Percentiles rank a stretch among this genome's conserved stretches.
Conservation (phyloP, 1,140 invertebrate genomes). For the Caenorhabditis briggsae region DNA sequence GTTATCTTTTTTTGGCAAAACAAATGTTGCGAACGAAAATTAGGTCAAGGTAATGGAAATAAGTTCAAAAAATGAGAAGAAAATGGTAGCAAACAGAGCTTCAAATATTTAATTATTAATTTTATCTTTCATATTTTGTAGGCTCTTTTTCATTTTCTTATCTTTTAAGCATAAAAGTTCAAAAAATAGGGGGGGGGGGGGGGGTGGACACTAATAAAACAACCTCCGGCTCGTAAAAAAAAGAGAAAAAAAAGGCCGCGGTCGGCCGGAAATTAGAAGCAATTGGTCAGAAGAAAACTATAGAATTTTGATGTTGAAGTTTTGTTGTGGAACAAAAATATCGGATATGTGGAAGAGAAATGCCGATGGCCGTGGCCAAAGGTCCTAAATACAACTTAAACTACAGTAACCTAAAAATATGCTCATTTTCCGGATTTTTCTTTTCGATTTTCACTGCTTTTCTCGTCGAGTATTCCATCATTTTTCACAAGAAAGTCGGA, state of each 20-base stretch:
- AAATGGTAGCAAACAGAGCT: no score
- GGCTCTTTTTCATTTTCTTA: background rate
- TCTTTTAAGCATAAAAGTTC: background rate
- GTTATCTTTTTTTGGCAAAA: conserved; percentile 24
- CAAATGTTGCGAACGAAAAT: background rate
- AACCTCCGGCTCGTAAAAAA: background rate
- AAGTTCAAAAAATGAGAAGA: background rate
- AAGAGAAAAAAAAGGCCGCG: background rate
- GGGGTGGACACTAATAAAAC: background rate
- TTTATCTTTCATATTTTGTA: no score
- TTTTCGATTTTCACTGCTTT: no score
- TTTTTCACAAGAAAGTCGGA: no score
- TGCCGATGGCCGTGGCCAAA: no score
- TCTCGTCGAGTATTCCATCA: no score
- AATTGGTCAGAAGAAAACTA: background rate
- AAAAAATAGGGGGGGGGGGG: background rate
- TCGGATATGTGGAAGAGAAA: no score
- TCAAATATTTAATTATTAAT: no score
- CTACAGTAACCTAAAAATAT: no score
- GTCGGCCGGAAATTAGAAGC: background rate
- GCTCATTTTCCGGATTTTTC: no score
- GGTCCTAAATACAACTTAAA: no score
- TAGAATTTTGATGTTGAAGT: background rate
- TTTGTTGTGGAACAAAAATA: no score
- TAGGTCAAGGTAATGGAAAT: background rate